phyloP scores from a whole-genome alignment of 2,797 vertebrate species.

The Nannoperca australis region DNA sequence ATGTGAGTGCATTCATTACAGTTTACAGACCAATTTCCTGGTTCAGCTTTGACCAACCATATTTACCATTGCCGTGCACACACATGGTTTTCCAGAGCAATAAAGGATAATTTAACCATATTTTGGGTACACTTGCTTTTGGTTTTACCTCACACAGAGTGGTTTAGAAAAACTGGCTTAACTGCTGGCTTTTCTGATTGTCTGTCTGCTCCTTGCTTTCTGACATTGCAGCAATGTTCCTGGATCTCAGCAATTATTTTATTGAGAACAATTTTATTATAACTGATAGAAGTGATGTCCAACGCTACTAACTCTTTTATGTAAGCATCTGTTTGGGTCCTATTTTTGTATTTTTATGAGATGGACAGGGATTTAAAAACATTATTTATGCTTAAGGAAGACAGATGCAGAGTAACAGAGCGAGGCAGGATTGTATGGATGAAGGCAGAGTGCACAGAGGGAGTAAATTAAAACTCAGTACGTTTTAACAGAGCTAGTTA shows the following conservation, averaged over 20 bases:
- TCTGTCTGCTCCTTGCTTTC: background rate
- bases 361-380: background rate
- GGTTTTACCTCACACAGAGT: background rate
- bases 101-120: background rate
- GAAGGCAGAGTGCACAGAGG: constrained; percentile 15
- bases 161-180: background rate
- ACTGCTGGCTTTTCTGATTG: background rate
- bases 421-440: background rate
- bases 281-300: background rate
- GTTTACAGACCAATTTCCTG: background rate
- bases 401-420: background rate
- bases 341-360: too few species aligned
- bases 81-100: background rate
- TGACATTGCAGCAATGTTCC: background rate
- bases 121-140: background rate
- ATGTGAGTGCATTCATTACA: background rate
- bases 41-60: background rate
- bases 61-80: background rate
- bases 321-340: too few species aligned
- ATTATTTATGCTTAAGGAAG: background rate
- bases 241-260: background rate
- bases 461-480: constrained; percentile 59
- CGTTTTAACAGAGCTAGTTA: constrained; percentile 67
- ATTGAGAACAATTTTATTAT: background rate
- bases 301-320: background rate